These are phyloP conservation scores for Orchesella flavescens DNA, from an alignment of 2,888 invertebrate species.

Conservation along the genomic window DNA sequence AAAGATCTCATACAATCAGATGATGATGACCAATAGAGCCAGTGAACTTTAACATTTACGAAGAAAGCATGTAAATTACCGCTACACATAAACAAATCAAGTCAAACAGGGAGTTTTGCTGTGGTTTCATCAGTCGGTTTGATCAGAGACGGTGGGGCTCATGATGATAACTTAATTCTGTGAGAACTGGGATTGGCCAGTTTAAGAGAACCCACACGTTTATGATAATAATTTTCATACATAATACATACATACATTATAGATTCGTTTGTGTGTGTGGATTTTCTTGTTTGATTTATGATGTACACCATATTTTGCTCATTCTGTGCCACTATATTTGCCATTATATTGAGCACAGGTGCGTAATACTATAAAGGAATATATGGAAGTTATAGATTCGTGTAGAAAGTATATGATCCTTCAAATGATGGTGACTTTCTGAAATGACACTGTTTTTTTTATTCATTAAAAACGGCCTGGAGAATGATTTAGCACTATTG, in stretches of 20 bases:
- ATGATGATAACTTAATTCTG: conserved; percentile 1
- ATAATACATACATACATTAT: too few species aligned
- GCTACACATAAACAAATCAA: not conserved
- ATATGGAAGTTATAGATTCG: too few species aligned
- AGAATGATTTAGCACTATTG: too few species aligned
- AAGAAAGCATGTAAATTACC: too few species aligned
- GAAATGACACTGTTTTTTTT: too few species aligned
- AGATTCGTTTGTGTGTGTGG: not conserved
- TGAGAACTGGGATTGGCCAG: conserved; percentile 27
- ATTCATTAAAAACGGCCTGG: too few species aligned
- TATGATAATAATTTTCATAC: conserved; percentile 15
- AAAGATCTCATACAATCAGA: not conserved
- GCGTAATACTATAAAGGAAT: not conserved
- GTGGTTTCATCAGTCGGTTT: conserved; percentile 10
- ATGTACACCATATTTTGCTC: conserved; percentile 6
- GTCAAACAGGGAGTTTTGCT: not conserved
- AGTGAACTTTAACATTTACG: too few species aligned
- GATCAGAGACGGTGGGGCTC: conserved; percentile 1
- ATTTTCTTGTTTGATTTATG: conserved; percentile 4
- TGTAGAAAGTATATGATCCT: too few species aligned
- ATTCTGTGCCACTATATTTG: not conserved
- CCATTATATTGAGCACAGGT: not conserved
- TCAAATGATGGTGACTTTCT: too few species aligned
- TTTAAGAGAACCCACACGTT: conserved; percentile 20
- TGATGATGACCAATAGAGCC: too few species aligned